These are phyloP conservation scores for Chondrilla cf. caribensis DNA, from an alignment of 37 sponge, comb jelly and placozoan species.

Conservation along the genomic window DNA sequence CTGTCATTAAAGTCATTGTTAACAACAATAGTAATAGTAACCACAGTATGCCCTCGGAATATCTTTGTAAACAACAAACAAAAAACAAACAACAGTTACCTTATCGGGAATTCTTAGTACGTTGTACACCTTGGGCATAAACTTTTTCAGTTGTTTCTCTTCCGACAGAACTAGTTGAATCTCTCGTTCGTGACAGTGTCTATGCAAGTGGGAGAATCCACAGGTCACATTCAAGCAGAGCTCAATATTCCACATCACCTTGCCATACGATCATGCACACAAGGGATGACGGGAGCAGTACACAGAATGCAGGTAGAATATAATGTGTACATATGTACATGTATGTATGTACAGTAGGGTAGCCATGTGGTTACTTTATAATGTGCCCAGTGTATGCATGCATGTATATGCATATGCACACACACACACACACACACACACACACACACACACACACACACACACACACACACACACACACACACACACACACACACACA, in stretches of 20 bases:
- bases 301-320: too few relatives aligned
- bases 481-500: not conserved
- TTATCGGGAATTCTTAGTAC: slow-evolving; percentile 24
- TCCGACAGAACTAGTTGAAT: slow-evolving; percentile 35
- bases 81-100: slow-evolving; percentile 22
- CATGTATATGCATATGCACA: not conserved
- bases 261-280: too few relatives aligned
- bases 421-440: slow-evolving; percentile 1
- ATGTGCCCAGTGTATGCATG: not conserved
- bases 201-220: slow-evolving; percentile 1
- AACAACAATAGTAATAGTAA: too few relatives aligned
- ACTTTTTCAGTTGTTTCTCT: slow-evolving; percentile 24
- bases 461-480: slow-evolving; percentile 1
- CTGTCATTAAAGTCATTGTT: too few relatives aligned
- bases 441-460: slow-evolving; percentile 9
- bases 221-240: too few relatives aligned
- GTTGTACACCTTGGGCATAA: slow-evolving; percentile 42
- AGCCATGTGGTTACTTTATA: too few relatives aligned
- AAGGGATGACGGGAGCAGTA: too few relatives aligned
- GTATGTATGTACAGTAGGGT: not conserved
- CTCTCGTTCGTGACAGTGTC: slow-evolving; percentile 53
- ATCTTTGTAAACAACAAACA: not conserved
- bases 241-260: too few relatives aligned
- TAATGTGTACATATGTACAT: not conserved
- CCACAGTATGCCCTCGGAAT: too few relatives aligned